phyloP scores from a whole-genome alignment of 2,797 vertebrate genomes.

The Ptychadena robeensis region DNA sequence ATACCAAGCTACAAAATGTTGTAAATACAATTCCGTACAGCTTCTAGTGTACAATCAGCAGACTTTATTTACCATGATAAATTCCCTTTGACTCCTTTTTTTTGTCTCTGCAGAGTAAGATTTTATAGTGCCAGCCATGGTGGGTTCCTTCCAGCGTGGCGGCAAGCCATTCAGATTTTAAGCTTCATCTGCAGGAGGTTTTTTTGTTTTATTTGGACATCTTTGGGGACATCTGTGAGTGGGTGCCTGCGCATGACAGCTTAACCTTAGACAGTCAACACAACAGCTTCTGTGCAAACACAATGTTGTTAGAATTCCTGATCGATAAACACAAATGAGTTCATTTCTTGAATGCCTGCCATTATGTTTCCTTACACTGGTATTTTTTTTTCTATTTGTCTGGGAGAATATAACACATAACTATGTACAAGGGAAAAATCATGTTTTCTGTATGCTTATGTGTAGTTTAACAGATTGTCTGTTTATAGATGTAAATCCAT shows the following conservation, averaged over 20 bases:
- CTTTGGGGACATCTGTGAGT: slow-evolving; percentile 62
- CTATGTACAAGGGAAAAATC: slow-evolving; percentile 29
- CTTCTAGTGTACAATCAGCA: slow-evolving; percentile 39
- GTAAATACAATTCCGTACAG: slow-evolving; percentile 10
- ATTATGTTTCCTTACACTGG: slow-evolving; percentile 43
- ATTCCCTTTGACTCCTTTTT: slow-evolving; percentile 35
- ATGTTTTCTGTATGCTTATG: slow-evolving; percentile 1
- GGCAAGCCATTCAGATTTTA: slow-evolving; percentile 57
- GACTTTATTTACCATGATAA: slow-evolving; percentile 39
- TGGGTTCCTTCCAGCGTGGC: slow-evolving; percentile 51
- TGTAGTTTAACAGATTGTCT: slow-evolving; percentile 42
- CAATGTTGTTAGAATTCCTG: slow-evolving; percentile 58
- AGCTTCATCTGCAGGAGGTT: slow-evolving; percentile 47
- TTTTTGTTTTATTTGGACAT: slow-evolving; percentile 62
- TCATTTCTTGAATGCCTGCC: slow-evolving; percentile 58
- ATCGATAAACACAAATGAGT: slow-evolving; percentile 60
- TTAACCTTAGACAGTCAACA: slow-evolving; percentile 61
- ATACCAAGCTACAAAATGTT: slow-evolving; percentile 1
- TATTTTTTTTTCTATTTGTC: slow-evolving; percentile 40
- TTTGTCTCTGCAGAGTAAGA: slow-evolving; percentile 39
- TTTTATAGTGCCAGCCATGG: slow-evolving; percentile 47
- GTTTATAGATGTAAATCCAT: slow-evolving; percentile 17
- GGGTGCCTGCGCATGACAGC: slow-evolving; percentile 60
- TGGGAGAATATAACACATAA: slow-evolving; percentile 25
- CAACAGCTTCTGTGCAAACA: slow-evolving; percentile 61